Evolutionary conservation across 2,113 vertebrate species (phyloP), one percentile per base, ranked within the genome.

Genomic region (Oncorhynchus keta): DNA sequence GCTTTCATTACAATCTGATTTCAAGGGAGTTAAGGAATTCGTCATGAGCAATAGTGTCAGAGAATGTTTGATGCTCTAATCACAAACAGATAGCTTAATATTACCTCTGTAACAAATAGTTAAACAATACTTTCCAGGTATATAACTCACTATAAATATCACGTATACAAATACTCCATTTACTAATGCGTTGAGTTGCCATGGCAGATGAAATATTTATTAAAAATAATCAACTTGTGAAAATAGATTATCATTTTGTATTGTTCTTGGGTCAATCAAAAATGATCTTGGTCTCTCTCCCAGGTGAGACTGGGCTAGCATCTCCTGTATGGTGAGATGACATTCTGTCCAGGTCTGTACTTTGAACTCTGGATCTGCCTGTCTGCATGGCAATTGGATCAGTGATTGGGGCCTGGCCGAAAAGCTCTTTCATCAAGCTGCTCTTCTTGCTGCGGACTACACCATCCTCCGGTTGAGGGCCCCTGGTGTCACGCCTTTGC

Each of bases 351-450:
- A 51, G 51, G 16, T 68, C 71, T 14, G 57, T 69, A 16, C 22
- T 57, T 55, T 4, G 3, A 16, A 20, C 30, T 28, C n/a, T 64
- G 39, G n/a, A 20, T 48, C 18, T 59, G 18, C 24, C 18, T 64
- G 4, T 72, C 18, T 48, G 26, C 12, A 48, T 59, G 24, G 26
- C 28, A 16, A 26, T 66, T 48, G 18, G 30, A 62, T 76, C 69
- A 51, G 59, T 67, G 4, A 48, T 71, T 11, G 26, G n/a, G 4
- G 11, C 22, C 20, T 65, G 68, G 14, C 79, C 73, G 24, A 78
- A 78, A 35, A 79, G 77, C 61, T 79, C 70, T 45, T 62, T 70
- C 73, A 81, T 71, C 70, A 71, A 35, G 35, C 48, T 71, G 66
- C 67, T 76, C 74, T 70, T 84, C 68, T 55, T 75, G 61, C 57